A percentile compares a stretch with the other conserved stretches of the same genome.
phyloP scores from a whole-genome alignment of 2,797 vertebrate genomes.

The Microhierax caerulescens region DNA sequence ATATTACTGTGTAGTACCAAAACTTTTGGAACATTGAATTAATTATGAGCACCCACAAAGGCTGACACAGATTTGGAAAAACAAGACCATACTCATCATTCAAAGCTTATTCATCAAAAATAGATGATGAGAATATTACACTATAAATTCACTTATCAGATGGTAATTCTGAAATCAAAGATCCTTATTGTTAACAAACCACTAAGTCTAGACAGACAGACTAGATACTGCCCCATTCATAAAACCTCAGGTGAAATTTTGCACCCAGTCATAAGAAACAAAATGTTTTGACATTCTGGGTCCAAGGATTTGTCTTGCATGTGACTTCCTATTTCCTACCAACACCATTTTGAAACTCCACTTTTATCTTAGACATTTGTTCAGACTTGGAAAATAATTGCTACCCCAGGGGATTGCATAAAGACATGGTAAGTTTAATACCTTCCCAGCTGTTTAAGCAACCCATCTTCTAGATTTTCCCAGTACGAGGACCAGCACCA shows the following conservation, averaged over 20 bases:
- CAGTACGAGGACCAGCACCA: not conserved
- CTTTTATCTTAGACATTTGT: not conserved
- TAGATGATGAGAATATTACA: not conserved
- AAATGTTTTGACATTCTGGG: not conserved
- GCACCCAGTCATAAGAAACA: not conserved
- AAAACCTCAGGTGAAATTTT: not conserved
- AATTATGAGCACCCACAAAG: not conserved
- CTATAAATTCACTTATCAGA: not conserved
- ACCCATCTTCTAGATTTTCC: not conserved
- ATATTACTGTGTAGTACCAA: not conserved
- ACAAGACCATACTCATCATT: not conserved
- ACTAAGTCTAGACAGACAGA: not conserved
- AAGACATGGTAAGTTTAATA: not conserved
- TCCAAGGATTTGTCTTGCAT: not conserved
- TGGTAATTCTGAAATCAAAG: not conserved
- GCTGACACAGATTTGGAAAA: not conserved
- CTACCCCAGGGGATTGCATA: not conserved
- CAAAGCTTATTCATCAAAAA: not conserved
- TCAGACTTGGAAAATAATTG: not conserved
- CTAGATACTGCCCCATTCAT: not conserved
- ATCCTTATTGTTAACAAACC: not conserved
- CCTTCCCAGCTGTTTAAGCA: not conserved
- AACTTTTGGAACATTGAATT: not conserved
- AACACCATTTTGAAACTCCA: not conserved
- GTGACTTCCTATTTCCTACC: not conserved